phyloP scores from a whole-genome alignment of 2,797 vertebrate genomes.

The Pipistrellus pipistrellus region DNA sequence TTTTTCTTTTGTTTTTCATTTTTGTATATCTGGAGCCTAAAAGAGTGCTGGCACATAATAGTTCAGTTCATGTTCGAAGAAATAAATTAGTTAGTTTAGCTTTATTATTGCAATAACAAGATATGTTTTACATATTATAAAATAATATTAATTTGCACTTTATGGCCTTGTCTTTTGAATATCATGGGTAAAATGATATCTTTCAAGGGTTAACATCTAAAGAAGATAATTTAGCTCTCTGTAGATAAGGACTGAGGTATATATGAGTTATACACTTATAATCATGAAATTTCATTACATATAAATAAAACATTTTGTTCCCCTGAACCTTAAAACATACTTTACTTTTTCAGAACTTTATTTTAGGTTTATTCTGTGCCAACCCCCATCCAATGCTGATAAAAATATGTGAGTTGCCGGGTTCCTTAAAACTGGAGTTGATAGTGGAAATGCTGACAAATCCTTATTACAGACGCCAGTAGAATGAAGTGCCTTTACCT shows the following conservation, averaged over 20 bases:
- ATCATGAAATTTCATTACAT: conserved; percentile 57
- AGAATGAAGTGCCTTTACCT: conserved; percentile 77
- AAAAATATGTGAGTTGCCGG: conserved; percentile 67
- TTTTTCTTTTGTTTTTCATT: background rate
- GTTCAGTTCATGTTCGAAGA: background rate
- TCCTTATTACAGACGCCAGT: conserved; percentile 60
- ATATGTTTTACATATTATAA: background rate
- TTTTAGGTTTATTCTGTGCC: conserved; percentile 53
- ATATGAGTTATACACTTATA: conserved; percentile 15
- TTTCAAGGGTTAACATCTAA: background rate
- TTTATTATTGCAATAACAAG: background rate
- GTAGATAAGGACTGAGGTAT: background rate
- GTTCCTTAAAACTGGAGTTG: conserved; percentile 57
- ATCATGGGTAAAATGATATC: background rate
- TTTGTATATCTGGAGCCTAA: background rate
- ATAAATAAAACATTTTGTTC: conserved; percentile 74
- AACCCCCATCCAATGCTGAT: conserved; percentile 47
- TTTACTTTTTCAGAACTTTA: conserved; percentile 52
- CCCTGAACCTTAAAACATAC: conserved; percentile 50
- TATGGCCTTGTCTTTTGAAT: background rate
- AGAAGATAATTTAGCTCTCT: background rate
- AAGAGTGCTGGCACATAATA: background rate
- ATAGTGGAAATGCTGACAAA: conserved; percentile 72
- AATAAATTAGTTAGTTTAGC: background rate
- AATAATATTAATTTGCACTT: conserved; percentile 35